Evolutionary conservation across 2,888 invertebrate species (phyloP), one percentile per base, ranked within the genome.

Genomic region (Portevinia maculata): DNA sequence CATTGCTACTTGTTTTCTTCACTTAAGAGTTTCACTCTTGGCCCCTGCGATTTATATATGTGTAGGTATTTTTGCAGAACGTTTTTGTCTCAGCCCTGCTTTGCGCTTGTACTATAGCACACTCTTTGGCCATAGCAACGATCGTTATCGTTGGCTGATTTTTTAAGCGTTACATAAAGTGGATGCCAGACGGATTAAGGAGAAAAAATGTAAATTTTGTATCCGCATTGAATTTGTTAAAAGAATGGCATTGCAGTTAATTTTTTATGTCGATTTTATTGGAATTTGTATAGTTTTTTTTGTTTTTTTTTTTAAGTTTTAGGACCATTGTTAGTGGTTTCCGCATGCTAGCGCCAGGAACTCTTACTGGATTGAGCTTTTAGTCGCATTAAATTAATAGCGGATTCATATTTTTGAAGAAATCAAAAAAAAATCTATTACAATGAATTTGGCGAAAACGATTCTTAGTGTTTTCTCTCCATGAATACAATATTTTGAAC

Each of bases 121-220:
- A 57, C 57, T 34, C 44, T 52, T 69, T 64, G 69, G 59, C 59
- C 19, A 21, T 34, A 64, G 50, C 28, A 59, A 64, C 64, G 75
- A 81, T 81, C 81, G 70, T 81, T 81, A 81, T 81, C 65, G 76
- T 76, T 75, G 76, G 81, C 60, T 76, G 75, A 70, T 75, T 81
- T 76, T 75, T 81, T 81, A 81, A 81, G 81, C 81, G 59, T 71
- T 59, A 69, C 76, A 52, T 46, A 19, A 24, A 55, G 48, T 59
- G 69, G 69, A 62, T 69, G 75, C 59, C 70, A 76, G 76, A 74
- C 69, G 76, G 70, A 81, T 81, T 76, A 81, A 81, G 81, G 70
- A 76, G 62, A 8, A 39, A 59, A 79, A 81, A 81, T 76, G 76
- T 75, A 81, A 81, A 81, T 81, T 81, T 59, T 70, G 75, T 76